Conservation (phyloP, 2,797 vertebrate genomes). For the Semotilus atromaculatus region DNA sequence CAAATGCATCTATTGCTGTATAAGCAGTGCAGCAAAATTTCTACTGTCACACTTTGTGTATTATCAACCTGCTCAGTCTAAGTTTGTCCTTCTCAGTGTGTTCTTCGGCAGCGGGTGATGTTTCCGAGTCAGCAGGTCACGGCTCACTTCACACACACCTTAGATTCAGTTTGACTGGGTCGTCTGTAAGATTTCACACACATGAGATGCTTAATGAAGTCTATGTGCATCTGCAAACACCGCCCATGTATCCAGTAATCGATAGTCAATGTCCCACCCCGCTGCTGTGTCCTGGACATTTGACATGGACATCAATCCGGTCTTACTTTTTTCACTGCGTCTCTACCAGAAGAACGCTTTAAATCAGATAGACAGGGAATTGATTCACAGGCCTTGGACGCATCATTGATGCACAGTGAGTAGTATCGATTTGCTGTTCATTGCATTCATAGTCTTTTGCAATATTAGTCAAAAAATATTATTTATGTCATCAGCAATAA, state of each 20-base stretch:
- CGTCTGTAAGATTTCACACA: not conserved
- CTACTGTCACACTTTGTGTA: not conserved
- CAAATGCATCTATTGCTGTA: not conserved
- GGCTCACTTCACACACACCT: not conserved
- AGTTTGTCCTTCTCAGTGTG: not conserved
- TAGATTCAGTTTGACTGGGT: not conserved
- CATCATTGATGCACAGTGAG: not conserved
- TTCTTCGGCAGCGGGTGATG: not conserved
- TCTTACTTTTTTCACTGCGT: not conserved
- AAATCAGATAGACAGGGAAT: constrained; percentile 3
- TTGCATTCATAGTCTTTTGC: not conserved
- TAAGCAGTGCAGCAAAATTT: not conserved
- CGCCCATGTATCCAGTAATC: not conserved
- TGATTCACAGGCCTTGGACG: no score
- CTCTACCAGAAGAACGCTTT: not conserved
- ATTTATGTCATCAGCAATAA: not conserved
- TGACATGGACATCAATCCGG: not conserved
- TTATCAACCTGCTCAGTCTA: not conserved
- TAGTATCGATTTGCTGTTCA: not conserved
- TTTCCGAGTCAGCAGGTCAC: constrained; percentile 7
- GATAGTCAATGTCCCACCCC: not conserved
- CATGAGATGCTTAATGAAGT: constrained; percentile 22
- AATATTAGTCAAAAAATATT: not conserved
- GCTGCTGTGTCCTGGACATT: not conserved
- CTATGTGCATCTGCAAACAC: not conserved